phyloP scores from a whole-genome alignment of 35 echinoderm and acorn worm genomes.

The Amphiura filiformis region DNA sequence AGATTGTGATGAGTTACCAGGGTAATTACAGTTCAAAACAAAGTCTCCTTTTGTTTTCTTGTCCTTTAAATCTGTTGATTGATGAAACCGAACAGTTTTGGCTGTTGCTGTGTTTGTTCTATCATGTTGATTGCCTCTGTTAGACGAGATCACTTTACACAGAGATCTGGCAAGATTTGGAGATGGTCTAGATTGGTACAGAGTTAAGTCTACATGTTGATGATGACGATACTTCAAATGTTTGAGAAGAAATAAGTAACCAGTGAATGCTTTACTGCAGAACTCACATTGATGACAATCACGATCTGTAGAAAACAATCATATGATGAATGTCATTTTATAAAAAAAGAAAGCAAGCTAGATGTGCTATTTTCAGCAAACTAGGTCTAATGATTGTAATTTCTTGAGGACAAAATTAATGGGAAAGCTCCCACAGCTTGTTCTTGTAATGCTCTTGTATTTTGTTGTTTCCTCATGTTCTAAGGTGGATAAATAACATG shows the following conservation, averaged over 20 bases:
- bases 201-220: neutral
- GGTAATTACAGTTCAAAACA: neutral
- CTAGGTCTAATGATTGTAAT: too few relatives aligned
- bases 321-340: too few relatives aligned
- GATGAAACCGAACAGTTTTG: neutral
- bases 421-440: too few relatives aligned
- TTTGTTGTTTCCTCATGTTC: too few relatives aligned
- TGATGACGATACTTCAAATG: conserved; percentile 1
- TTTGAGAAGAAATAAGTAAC: neutral
- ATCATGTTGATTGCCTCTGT: neutral
- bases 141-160: neutral
- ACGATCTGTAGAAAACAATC: neutral
- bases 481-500: too few relatives aligned
- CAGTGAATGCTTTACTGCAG: neutral
- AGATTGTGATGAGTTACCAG: too few relatives aligned
- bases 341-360: too few relatives aligned
- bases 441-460: too few relatives aligned
- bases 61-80: neutral
- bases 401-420: neutral
- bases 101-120: neutral
- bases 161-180: neutral
- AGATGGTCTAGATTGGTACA: neutral
- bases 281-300: neutral
- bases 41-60: neutral
- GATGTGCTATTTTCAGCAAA: neutral